Percentiles rank a stretch among this genome's conserved stretches.
phyloP scores from a whole-genome alignment of 1,140 invertebrate species.

The Rhopalosiphum maidis region DNA sequence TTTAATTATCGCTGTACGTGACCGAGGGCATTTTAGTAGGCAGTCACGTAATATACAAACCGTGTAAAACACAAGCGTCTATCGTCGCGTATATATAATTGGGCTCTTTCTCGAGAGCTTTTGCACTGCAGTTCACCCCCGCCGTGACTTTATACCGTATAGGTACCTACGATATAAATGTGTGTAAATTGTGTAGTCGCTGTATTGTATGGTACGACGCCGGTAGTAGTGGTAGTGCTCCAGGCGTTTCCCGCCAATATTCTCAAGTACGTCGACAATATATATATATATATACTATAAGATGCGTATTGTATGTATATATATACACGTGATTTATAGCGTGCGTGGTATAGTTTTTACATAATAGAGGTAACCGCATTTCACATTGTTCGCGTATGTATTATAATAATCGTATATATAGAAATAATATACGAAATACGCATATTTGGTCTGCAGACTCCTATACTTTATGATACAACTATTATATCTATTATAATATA shows the following conservation, averaged over 20 bases:
- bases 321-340: background rate
- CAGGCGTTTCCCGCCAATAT: slow-evolving; percentile 11
- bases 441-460: too few species aligned
- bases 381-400: background rate
- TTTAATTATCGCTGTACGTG: slow-evolving; percentile 54
- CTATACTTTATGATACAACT: too few species aligned
- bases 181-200: background rate
- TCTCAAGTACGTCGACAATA: background rate
- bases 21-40: slow-evolving; percentile 52
- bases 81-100: slow-evolving; percentile 34
- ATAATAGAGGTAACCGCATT: slow-evolving; percentile 10
- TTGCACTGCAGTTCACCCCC: slow-evolving; percentile 13
- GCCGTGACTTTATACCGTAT: background rate
- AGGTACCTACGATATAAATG: background rate
- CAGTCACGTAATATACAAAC: slow-evolving; percentile 45
- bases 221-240: background rate
- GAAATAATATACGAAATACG: too few species aligned
- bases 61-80: slow-evolving; percentile 27
- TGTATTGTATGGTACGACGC: background rate
- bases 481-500: too few species aligned
- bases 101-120: slow-evolving; percentile 47
- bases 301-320: background rate
- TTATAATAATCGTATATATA: background rate
- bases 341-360: background rate
- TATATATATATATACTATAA: background rate